Evolutionary conservation across 1,140 invertebrate genomes (phyloP).

Genomic region (Mycetomoellerius zeteki): DNA sequence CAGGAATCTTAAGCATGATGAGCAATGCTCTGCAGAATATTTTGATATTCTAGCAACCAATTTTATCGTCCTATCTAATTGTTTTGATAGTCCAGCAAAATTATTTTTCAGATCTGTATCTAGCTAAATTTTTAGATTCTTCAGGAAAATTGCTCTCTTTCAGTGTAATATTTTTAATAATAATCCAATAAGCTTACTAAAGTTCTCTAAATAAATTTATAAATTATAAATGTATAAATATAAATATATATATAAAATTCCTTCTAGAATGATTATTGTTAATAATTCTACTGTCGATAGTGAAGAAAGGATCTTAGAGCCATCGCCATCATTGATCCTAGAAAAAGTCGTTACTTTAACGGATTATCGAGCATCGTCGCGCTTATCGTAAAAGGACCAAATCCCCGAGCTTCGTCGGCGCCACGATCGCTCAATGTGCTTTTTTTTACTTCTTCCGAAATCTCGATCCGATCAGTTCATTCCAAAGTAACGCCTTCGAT

Average conservation of each 20-base stretch:
- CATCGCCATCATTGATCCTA: slow-evolving; percentile 15
- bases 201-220: background rate
- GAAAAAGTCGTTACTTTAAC: slow-evolving; percentile 42
- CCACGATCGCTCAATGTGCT: background rate
- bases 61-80: too few relatives aligned
- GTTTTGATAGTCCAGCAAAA: too few relatives aligned
- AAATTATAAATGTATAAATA: background rate
- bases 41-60: too few relatives aligned
- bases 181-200: background rate
- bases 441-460: slow-evolving; percentile 27
- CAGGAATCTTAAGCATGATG: too few relatives aligned
- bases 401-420: slow-evolving; percentile 19
- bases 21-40: too few relatives aligned
- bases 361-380: slow-evolving; percentile 25
- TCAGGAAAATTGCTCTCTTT: too few relatives aligned
- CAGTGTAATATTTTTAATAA: background rate
- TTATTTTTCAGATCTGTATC: too few relatives aligned
- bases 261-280: background rate
- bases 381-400: slow-evolving; percentile 45
- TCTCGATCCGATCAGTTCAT: slow-evolving; percentile 62
- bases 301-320: background rate
- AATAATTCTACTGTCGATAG: background rate
- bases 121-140: too few relatives aligned
- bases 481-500: slow-evolving; percentile 56
- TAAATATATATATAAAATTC: background rate